These are phyloP conservation scores for Seira musarum DNA, from an alignment of 2,888 invertebrate genomes.

Conservation along the genomic window DNA sequence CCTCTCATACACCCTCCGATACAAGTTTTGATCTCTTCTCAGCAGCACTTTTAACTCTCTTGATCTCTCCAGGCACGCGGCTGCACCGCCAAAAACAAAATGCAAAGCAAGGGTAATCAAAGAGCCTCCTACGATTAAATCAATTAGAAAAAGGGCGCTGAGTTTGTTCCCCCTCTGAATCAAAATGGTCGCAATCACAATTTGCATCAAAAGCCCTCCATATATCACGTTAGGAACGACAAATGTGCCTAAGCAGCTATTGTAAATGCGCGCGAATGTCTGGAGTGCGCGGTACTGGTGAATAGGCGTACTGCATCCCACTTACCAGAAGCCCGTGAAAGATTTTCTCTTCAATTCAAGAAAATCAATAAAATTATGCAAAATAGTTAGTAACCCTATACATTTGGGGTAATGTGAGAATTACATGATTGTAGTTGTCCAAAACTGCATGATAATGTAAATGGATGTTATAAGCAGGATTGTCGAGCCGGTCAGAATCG, in stretches of 20 bases:
- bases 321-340: no score
- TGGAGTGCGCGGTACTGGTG: constrained; percentile 4
- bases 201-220: background rate
- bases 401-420: no score
- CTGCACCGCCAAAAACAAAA: background rate
- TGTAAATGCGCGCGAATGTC: background rate
- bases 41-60: background rate
- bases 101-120: background rate
- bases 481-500: background rate
- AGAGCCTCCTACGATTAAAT: background rate
- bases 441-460: background rate
- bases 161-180: background rate
- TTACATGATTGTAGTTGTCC: constrained; percentile 16
- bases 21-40: background rate
- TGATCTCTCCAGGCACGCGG: background rate
- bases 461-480: background rate
- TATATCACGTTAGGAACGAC: background rate
- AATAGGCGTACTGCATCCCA: background rate
- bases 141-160: background rate
- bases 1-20: background rate
- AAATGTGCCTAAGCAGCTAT: background rate
- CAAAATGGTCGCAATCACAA: background rate
- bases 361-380: no score
- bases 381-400: no score
- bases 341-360: no score